A percentile compares a stretch with the other conserved stretches of the same genome.
Evolutionary conservation across 1,140 invertebrate species (phyloP).

Genomic region (Hylaeus anthracinus): DNA sequence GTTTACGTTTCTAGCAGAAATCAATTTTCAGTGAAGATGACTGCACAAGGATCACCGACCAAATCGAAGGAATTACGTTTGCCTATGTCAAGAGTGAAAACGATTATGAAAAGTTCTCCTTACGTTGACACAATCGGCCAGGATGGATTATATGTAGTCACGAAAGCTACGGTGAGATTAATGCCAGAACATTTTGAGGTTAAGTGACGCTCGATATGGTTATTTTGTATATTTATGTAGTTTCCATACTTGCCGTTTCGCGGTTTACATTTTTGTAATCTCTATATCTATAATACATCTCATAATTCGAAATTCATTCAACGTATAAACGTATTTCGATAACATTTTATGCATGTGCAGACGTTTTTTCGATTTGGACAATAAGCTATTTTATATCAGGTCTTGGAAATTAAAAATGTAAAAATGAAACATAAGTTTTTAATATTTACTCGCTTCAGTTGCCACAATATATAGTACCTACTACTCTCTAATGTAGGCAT

Average conservation of each 20-base stretch:
- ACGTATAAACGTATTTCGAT: too few relatives aligned
- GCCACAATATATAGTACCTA: too few relatives aligned
- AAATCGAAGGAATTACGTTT: slow-evolving; percentile 79
- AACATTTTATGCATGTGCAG: too few relatives aligned
- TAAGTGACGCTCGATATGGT: slow-evolving; percentile 3
- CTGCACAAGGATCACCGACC: slow-evolving; percentile 64
- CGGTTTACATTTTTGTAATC: too few relatives aligned
- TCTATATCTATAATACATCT: too few relatives aligned
- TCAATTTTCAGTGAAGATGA: slow-evolving; percentile 63
- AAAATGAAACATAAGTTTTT: too few relatives aligned
- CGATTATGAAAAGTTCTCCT: slow-evolving; percentile 93
- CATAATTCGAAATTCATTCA: too few relatives aligned
- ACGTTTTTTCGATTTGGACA: too few relatives aligned
- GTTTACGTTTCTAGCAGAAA: background rate
- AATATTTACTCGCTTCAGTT: too few relatives aligned
- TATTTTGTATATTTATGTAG: background rate
- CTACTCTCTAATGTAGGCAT: too few relatives aligned
- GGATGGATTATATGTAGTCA: slow-evolving; percentile 87
- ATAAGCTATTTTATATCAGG: too few relatives aligned
- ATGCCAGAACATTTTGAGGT: background rate
- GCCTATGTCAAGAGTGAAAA: slow-evolving; percentile 88
- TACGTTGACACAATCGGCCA: slow-evolving; percentile 89
- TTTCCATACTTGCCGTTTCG: slow-evolving; percentile 3
- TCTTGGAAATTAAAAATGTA: too few relatives aligned
- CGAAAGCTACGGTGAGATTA: slow-evolving; percentile 86